Evolutionary conservation across 2,888 invertebrate species (phyloP).

Genomic region (Tiliacea citrago): DNA sequence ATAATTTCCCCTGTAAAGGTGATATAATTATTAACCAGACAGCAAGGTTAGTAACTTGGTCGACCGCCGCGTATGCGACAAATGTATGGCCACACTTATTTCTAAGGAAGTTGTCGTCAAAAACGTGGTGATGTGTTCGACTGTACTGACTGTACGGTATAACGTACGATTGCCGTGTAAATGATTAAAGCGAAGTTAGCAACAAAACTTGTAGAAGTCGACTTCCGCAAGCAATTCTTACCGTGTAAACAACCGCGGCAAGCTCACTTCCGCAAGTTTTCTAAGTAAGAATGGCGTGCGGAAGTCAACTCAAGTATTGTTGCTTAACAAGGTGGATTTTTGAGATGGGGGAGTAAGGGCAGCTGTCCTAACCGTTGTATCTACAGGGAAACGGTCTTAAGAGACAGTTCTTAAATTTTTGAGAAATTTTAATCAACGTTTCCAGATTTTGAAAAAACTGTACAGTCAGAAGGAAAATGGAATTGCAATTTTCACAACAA

Average conservation of each 20-base stretch:
- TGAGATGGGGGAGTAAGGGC: no score
- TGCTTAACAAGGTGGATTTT: no score
- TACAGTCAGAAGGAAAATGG: no score
- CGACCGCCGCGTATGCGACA: background rate
- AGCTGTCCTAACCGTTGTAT: no score
- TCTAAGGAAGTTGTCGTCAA: background rate
- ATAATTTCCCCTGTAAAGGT: background rate
- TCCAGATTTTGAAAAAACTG: no score
- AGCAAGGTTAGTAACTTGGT: background rate
- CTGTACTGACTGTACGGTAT: background rate
- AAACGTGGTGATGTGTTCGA: background rate
- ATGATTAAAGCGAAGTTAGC: background rate
- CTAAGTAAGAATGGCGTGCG: no score
- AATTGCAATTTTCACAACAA: no score
- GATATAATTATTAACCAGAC: background rate
- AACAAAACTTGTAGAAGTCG: background rate
- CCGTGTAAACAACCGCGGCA: background rate
- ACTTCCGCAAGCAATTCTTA: background rate
- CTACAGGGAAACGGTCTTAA: no score
- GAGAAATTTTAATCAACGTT: no score
- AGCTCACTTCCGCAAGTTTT: background rate
- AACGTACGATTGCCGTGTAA: background rate
- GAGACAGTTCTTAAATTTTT: no score
- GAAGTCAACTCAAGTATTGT: no score
- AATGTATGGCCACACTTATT: background rate